Base-by-base conservation (phyloP, 2,113 vertebrate genomes). In the Coracopsis vasa region DNA sequence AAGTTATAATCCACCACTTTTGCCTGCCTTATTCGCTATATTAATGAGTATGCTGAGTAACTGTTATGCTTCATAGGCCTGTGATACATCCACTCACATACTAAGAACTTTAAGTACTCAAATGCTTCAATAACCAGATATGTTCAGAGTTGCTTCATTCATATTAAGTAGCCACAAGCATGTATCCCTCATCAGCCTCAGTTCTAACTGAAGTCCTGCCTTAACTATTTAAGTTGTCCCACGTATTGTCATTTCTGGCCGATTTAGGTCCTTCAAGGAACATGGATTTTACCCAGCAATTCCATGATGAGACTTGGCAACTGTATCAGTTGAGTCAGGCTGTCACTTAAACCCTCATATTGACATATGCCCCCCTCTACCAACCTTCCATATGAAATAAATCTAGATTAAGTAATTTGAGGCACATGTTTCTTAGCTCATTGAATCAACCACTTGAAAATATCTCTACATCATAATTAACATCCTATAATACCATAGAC, bases 301-400 rank as follows among this genome's bases (percentile, higher is more conserved):
- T 89, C 71, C 44, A 92, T 95, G 90, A 96, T 86, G n/a, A 96
- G 54, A 86, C 86, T 92, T 94, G 16, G 24, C 47, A 95, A 91
- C 62, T 87, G 25, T 47, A 69, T 84, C 39, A 74, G 8, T 77
- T 7, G 11, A 89, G 54, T 44, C 35, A 70, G 10, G 20, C 23
- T 91, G 44, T 84, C 60, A 73, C 56, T 89, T 86, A 67, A 94
- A 80, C 90, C 60, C 61, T 80, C 31, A 72, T 88, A 14, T 48
- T 53, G 33, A 88, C 25, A 27, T 37, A 42, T 16, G 25, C 44
- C 31, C 8, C n/a, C 10, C 19, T 69, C 39, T 75, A 50, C 13
- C 21, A 65, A 51, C 0, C 21, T 93, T 75, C 56, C 28, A 23
- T 21, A 64, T 3, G 3, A 79, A 85, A 84, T 25, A 79, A 78